Evolutionary conservation across 92 coral and sea anemone genomes (phyloP).

Genomic region (Palythoa grandis): DNA sequence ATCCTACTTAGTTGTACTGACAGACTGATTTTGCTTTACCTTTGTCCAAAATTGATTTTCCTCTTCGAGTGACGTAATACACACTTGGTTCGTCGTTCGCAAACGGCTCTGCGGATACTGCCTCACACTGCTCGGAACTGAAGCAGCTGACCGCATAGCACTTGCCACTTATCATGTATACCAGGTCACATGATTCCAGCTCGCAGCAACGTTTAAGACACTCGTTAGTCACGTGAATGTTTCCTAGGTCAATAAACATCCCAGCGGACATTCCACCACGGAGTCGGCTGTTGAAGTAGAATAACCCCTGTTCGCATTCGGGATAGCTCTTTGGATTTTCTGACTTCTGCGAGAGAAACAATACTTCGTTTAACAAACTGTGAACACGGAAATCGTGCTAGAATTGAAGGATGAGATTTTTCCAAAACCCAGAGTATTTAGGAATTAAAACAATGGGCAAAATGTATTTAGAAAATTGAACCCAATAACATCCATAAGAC

Average conservation of each 20-base stretch:
- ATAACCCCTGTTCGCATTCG: slow-evolving; percentile 82
- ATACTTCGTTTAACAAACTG: too few species aligned
- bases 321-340: slow-evolving; percentile 52
- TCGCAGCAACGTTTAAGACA: slow-evolving; percentile 91
- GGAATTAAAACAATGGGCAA: too few species aligned
- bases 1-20: not conserved
- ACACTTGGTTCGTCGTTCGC: slow-evolving; percentile 73
- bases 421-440: too few species aligned
- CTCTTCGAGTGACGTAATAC: slow-evolving; percentile 76
- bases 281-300: slow-evolving; percentile 80
- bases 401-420: too few species aligned
- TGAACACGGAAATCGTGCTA: too few species aligned
- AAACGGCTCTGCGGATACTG: slow-evolving; percentile 69
- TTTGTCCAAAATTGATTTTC: slow-evolving; percentile 66
- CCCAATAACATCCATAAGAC: not conserved
- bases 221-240: slow-evolving; percentile 62
- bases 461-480: too few species aligned
- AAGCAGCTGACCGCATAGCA: slow-evolving; percentile 94
- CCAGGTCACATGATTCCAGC: slow-evolving; percentile 86
- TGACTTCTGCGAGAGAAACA: slow-evolving; percentile 44
- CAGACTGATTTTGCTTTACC: slow-evolving; percentile 38
- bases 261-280: slow-evolving; percentile 93
- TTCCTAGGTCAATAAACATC: slow-evolving; percentile 82
- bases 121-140: slow-evolving; percentile 76
- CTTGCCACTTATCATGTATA: slow-evolving; percentile 64